phyloP scores from a whole-genome alignment of 2,888 invertebrate genomes.

The Merodon equestris region DNA sequence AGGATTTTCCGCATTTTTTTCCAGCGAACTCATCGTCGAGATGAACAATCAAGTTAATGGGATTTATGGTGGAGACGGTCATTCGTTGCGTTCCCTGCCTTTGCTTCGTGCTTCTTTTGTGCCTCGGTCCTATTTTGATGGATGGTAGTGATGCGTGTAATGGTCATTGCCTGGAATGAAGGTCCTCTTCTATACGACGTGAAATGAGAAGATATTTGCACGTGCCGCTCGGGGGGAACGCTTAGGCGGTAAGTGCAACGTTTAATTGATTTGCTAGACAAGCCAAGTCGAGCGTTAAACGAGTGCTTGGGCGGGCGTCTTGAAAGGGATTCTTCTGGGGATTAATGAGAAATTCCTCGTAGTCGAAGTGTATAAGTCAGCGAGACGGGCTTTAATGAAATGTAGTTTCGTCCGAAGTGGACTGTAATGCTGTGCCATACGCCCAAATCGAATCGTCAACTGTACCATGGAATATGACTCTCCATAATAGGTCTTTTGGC shows the following conservation, averaged over 20 bases:
- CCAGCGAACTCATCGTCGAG: no score
- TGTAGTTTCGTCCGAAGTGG: no score
- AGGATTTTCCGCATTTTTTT: conserved; percentile 30
- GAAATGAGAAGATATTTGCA: conserved; percentile 39
- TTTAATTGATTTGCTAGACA: conserved; percentile 56
- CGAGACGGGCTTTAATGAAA: no score
- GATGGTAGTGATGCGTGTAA: conserved; percentile 34
- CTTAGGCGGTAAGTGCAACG: conserved; percentile 53
- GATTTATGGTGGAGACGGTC: no score
- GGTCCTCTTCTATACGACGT: conserved; percentile 53
- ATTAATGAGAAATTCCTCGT: conserved; percentile 38
- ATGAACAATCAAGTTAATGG: no score
- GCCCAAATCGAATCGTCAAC: no score
- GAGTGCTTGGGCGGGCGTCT: conserved; percentile 16
- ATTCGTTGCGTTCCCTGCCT: no score
- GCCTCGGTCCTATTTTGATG: conserved; percentile 33
- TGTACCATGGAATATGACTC: no score
- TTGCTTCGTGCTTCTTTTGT: conserved; percentile 19
- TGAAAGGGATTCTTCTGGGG: conserved; percentile 51
- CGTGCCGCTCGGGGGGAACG: conserved; percentile 30
- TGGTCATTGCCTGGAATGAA: conserved; percentile 56
- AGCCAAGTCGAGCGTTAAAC: conserved; percentile 3
- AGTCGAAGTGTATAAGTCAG: no score
- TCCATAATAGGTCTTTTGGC: no score
- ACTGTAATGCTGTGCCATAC: no score